Percentiles rank a stretch among this genome's conserved stretches.
Conservation (phyloP, 2,797 vertebrate species). For the Lagocephalus sceleratus region DNA sequence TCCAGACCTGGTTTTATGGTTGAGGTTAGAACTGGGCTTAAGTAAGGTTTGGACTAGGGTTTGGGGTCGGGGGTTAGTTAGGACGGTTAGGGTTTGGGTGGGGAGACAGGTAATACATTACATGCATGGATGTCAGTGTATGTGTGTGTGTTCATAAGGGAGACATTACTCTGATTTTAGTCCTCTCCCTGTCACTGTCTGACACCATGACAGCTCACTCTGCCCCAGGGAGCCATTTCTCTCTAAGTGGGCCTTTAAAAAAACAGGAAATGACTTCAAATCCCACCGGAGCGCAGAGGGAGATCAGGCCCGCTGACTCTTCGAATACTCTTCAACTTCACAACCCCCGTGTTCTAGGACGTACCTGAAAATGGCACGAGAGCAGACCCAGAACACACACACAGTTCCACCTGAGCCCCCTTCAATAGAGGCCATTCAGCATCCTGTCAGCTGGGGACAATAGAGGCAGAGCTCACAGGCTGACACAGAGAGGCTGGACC, state of each 20-base stretch:
- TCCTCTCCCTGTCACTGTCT: conserved; percentile 49
- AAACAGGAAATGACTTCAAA: conserved; percentile 75
- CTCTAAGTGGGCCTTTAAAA: conserved; percentile 65
- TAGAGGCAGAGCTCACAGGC: conserved; percentile 37
- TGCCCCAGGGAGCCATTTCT: conserved; percentile 62
- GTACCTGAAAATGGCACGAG: conserved; percentile 27
- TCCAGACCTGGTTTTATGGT: too few species aligned
- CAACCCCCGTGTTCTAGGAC: conserved; percentile 14
- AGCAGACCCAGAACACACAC: conserved; percentile 43
- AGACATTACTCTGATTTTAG: conserved; percentile 62
- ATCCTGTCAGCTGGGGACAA: conserved; percentile 61
- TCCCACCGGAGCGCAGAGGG: conserved; percentile 54
- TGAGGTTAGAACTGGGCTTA: too few species aligned
- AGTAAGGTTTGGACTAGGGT: too few species aligned
- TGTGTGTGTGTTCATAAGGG: conserved; percentile 21
- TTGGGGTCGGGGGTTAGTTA: too few species aligned
- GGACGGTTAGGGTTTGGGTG: too few species aligned
- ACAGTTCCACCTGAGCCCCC: conserved; percentile 69
- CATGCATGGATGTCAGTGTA: too few species aligned
- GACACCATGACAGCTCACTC: conserved; percentile 61
- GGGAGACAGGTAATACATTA: too few species aligned
- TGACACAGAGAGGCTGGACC: conserved; percentile 47
- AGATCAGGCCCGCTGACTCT: conserved; percentile 66
- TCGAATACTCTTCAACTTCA: conserved; percentile 54
- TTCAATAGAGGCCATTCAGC: conserved; percentile 66